Evolutionary conservation across 1,140 invertebrate genomes (phyloP).

Genomic region (Drosophila busckii): DNA sequence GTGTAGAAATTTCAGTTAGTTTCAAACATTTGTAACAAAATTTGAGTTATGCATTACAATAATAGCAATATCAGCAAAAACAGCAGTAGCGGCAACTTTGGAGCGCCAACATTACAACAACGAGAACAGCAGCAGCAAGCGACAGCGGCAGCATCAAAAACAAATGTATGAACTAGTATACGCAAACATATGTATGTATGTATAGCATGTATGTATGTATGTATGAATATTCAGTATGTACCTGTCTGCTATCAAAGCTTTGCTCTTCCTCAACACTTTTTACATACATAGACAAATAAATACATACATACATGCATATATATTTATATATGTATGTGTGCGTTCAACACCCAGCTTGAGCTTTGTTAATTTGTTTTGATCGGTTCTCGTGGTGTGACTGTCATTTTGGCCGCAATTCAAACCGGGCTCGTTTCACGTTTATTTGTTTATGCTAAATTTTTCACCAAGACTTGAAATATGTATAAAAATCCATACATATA

Average conservation of each 20-base stretch:
- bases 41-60: slow-evolving; percentile 32
- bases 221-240: no score
- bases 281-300: no score
- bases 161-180: slow-evolving; percentile 26
- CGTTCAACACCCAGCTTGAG: no score
- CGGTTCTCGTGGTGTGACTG: slow-evolving; percentile 39
- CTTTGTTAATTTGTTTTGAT: slow-evolving; percentile 51
- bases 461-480: neutral
- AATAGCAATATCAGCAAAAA: slow-evolving; percentile 11
- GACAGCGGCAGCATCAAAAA: slow-evolving; percentile 9
- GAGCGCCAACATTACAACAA: neutral
- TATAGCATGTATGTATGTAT: no score
- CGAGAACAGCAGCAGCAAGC: neutral
- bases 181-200: no score
- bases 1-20: slow-evolving; percentile 16
- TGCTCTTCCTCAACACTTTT: slow-evolving; percentile 7
- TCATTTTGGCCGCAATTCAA: slow-evolving; percentile 13
- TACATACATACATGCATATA: no score
- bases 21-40: neutral
- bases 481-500: no score
- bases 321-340: slow-evolving; percentile 17
- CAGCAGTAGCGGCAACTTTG: neutral
- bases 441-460: neutral
- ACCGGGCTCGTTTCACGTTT: neutral
- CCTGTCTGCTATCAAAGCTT: slow-evolving; percentile 1